Base-by-base conservation (phyloP, 2,797 vertebrate species). In the Anguilla megastoma region DNA sequence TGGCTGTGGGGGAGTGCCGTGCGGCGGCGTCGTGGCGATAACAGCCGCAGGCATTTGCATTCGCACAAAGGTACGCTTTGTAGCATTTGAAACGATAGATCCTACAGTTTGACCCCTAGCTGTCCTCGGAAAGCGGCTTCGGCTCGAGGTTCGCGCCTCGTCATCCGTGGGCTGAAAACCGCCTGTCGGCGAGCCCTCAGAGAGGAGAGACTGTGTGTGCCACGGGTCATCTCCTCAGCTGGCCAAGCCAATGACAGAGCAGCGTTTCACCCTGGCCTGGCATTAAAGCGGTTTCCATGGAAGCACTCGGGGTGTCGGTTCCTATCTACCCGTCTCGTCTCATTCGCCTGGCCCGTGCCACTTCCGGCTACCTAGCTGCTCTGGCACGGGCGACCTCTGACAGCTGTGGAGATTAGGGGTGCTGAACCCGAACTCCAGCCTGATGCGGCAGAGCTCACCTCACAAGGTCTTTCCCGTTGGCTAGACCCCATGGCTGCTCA, bases 311-410 rank as follows among this genome's bases (percentile, higher is more conserved):
- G 54, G 71, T 24, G 56, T 36, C 56, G 9, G 41, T n/a, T 86
- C 30, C 56, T 30, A 41, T 88, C 85, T 54, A 14, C n/a, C 21
- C 14, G 21, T 58, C 71, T 76, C 36, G 14, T 54, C 63, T 85
- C 48, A 85, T 30, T 6, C 48, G 24, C 71, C 87, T 83, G n/a
- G 36, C 56, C 41, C 6, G n/a, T 74, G 87, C 48, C 83, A 85
- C 71, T 50, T 30, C 41, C 10, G 56, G 48, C 60, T 54, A 63
- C 33, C 5, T 45, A 66, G 30, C 45, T 24, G 9, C 48, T 52
- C 16, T 2, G 45, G 84, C 14, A 16, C 54, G 30, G 16, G 66
- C n/a, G 74, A 58, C 50, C 74, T 24, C 52, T 27, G 21, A 1
- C n/a, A 0, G 10, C 7, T 52, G 50, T 27, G 30, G 18, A 36